A percentile compares a stretch with the other conserved stretches of the same genome.
phyloP scores from a whole-genome alignment of 1,140 invertebrate genomes.

The Hylaeus volcanicus region DNA sequence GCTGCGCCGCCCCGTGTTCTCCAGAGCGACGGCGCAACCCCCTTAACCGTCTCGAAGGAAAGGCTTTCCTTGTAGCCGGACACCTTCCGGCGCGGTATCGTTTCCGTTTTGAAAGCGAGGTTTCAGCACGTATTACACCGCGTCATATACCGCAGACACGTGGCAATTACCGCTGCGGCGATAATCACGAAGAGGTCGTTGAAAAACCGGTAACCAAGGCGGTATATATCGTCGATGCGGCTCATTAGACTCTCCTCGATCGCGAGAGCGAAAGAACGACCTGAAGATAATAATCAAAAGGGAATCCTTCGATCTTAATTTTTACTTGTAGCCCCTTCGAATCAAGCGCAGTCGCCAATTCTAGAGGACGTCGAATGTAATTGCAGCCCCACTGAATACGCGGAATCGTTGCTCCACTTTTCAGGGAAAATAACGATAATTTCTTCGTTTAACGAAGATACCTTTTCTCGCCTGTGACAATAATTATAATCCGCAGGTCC shows the following conservation, averaged over 20 bases:
- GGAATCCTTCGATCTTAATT: constrained; percentile 1
- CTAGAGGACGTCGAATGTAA: background rate
- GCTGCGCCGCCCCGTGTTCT: background rate
- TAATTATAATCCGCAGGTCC: constrained; percentile 21
- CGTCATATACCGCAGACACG: constrained; percentile 44
- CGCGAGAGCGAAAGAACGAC: background rate
- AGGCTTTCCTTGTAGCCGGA: constrained; percentile 76
- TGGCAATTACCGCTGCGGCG: constrained; percentile 53
- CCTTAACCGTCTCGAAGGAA: constrained; percentile 63
- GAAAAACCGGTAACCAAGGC: constrained; percentile 51
- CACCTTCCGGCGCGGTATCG: constrained; percentile 77
- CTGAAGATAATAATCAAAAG: background rate
- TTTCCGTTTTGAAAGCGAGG: constrained; percentile 76
- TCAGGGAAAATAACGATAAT: constrained; percentile 11
- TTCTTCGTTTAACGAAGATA: constrained; percentile 16
- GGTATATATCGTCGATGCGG: constrained; percentile 42
- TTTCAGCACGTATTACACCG: constrained; percentile 49
- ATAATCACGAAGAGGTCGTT: constrained; percentile 51
- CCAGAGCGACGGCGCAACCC: constrained; percentile 1
- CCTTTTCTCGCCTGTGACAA: background rate
- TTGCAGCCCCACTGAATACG: background rate
- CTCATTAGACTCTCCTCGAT: constrained; percentile 30
- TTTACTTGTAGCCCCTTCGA: background rate
- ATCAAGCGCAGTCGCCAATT: background rate
- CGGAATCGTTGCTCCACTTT: background rate